Evolutionary conservation across 2,888 invertebrate genomes (phyloP).

Genomic region (Argyresthia albistria): DNA sequence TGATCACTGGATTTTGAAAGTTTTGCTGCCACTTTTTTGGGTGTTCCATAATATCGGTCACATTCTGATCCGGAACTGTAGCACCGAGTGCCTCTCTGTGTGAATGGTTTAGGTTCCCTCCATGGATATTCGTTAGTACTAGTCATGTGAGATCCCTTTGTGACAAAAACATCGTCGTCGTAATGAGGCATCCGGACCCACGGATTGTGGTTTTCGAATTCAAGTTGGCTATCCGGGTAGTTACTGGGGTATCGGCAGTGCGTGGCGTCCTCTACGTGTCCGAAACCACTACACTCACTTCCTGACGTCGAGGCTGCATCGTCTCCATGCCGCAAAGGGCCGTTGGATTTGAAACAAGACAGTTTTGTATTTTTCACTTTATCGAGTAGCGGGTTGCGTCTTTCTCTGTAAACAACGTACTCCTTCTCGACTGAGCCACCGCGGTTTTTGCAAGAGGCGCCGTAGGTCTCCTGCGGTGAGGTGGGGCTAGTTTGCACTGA

Average conservation of each 20-base stretch:
- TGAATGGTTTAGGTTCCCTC: slow-evolving; percentile 49
- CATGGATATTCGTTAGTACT: slow-evolving; percentile 49
- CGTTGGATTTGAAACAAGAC: slow-evolving; percentile 76
- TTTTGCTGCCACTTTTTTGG: slow-evolving; percentile 55
- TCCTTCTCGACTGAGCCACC: slow-evolving; percentile 70
- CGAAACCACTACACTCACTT: slow-evolving; percentile 67
- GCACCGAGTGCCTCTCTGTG: slow-evolving; percentile 53
- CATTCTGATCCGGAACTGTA: slow-evolving; percentile 68
- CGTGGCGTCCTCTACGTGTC: slow-evolving; percentile 51
- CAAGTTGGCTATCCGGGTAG: slow-evolving; percentile 47
- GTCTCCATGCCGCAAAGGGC: slow-evolving; percentile 61
- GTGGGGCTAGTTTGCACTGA: slow-evolving; percentile 53
- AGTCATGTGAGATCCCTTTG: slow-evolving; percentile 32
- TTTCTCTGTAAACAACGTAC: slow-evolving; percentile 74
- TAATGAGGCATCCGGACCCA: slow-evolving; percentile 63
- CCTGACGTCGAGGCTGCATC: slow-evolving; percentile 65
- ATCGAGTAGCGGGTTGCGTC: slow-evolving; percentile 78
- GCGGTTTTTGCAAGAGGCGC: slow-evolving; percentile 58
- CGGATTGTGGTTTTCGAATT: slow-evolving; percentile 64
- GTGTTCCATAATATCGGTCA: slow-evolving; percentile 56
- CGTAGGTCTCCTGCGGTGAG: slow-evolving; percentile 63
- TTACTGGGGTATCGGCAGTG: slow-evolving; percentile 45
- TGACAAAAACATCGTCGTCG: slow-evolving; percentile 63
- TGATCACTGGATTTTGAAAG: slow-evolving; percentile 69
- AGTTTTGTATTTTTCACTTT: slow-evolving; percentile 80